These are phyloP conservation scores for Nephotettix cincticeps DNA, from an alignment of 1,140 invertebrate genomes.

Conservation along the genomic window DNA sequence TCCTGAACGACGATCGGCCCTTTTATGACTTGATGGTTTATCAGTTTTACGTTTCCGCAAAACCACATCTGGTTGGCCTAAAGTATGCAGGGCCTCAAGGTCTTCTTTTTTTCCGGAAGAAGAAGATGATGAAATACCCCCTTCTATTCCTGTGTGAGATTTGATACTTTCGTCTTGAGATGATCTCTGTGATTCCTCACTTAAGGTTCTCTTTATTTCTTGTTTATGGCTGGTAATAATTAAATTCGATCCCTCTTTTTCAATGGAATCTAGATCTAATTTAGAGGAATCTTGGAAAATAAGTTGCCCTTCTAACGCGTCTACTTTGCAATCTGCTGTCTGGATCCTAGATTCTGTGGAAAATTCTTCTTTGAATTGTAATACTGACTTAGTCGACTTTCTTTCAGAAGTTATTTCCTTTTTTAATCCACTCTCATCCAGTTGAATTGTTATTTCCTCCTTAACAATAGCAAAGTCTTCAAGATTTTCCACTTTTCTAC, in stretches of 20 bases:
- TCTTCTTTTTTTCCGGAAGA: slow-evolving; percentile 43
- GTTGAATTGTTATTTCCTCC: slow-evolving; percentile 41
- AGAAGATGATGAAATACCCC: slow-evolving; percentile 43
- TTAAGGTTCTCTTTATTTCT: slow-evolving; percentile 33
- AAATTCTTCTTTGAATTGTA: slow-evolving; percentile 14
- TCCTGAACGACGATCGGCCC: slow-evolving; percentile 59
- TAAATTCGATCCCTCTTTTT: background rate
- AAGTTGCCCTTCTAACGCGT: too few species aligned
- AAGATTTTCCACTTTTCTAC: slow-evolving; percentile 4
- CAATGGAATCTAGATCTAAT: too few species aligned
- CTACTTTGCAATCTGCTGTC: too few species aligned
- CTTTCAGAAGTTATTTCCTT: too few species aligned
- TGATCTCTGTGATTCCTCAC: slow-evolving; percentile 44
- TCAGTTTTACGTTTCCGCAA: slow-evolving; percentile 45
- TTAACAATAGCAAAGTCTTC: slow-evolving; percentile 35
- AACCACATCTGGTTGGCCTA: slow-evolving; percentile 42
- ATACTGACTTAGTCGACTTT: background rate
- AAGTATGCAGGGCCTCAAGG: slow-evolving; percentile 33
- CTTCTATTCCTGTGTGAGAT: slow-evolving; percentile 43
- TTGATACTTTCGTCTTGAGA: slow-evolving; percentile 46
- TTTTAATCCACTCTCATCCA: too few species aligned
- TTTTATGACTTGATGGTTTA: slow-evolving; percentile 31
- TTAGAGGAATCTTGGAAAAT: slow-evolving; percentile 25
- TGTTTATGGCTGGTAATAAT: slow-evolving; percentile 4
- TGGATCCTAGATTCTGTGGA: slow-evolving; percentile 11